These are phyloP conservation scores for Sesia apiformis DNA, from an alignment of 2,888 invertebrate genomes.

Conservation along the genomic window DNA sequence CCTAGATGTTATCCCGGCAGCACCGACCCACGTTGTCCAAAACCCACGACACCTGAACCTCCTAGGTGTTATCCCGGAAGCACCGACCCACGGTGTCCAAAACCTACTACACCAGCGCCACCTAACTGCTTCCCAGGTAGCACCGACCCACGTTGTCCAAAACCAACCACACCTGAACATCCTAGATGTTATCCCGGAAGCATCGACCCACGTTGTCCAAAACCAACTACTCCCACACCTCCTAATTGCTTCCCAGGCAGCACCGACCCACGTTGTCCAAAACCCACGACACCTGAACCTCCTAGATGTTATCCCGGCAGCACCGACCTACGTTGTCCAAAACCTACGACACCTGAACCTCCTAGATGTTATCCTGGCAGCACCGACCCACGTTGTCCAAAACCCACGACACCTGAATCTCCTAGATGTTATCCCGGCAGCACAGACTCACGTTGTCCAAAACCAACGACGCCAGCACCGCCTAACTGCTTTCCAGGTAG, in stretches of 20 bases:
- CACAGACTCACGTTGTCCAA: constrained; percentile 17
- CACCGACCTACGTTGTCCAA: constrained; percentile 21
- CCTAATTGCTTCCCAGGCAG: constrained; percentile 26
- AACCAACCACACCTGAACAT: constrained; percentile 13
- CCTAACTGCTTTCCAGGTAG: constrained; percentile 25
- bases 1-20: constrained; percentile 28
- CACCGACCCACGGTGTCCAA: constrained; percentile 36
- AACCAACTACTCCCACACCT: constrained; percentile 7
- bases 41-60: constrained; percentile 15
- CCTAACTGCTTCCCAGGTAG: constrained; percentile 21
- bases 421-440: constrained; percentile 24
- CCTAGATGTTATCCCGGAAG: constrained; percentile 27
- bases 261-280: constrained; percentile 22
- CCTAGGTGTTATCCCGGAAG: no score
- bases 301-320: constrained; percentile 30
- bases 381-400: constrained; percentile 17
- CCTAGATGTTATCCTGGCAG: constrained; percentile 10
- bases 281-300: constrained; percentile 4
- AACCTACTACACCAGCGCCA: constrained; percentile 18
- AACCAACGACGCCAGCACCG: constrained; percentile 6
- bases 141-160: constrained; percentile 20
- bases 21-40: constrained; percentile 18
- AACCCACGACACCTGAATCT: constrained; percentile 10
- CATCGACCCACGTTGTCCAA: constrained; percentile 21
- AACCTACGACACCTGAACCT: constrained; percentile 9